These are phyloP conservation scores for Monodelphis domestica DNA, from an alignment of 2,797 vertebrate species.

Conservation along the genomic window DNA sequence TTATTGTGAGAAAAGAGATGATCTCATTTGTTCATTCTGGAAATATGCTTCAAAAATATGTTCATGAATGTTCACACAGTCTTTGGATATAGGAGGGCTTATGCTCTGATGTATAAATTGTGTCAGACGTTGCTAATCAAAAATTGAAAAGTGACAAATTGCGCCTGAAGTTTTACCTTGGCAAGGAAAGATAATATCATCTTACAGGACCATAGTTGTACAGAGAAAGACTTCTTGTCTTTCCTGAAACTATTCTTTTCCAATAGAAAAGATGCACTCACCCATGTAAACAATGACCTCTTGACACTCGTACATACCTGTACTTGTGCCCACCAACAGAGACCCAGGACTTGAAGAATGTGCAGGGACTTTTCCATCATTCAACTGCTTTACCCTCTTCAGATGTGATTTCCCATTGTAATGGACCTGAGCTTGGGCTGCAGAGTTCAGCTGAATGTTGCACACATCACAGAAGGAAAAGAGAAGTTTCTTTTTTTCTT, in stretches of 20 bases:
- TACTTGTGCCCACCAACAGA: conserved; percentile 73
- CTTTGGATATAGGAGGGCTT: neutral
- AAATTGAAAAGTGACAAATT: conserved; percentile 16
- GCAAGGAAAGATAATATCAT: neutral
- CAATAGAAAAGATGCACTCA: conserved; percentile 36
- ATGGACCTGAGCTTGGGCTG: conserved; percentile 91
- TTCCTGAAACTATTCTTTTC: conserved; percentile 40
- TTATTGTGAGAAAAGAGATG: conserved; percentile 39
- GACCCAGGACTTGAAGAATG: conserved; percentile 76
- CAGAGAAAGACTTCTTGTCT: neutral
- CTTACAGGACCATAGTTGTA: neutral
- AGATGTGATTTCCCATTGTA: conserved; percentile 93
- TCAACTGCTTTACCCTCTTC: conserved; percentile 90
- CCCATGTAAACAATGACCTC: neutral
- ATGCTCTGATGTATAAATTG: neutral
- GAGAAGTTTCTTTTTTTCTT: conserved; percentile 90
- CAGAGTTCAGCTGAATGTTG: conserved; percentile 92
- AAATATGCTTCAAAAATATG: conserved; percentile 58
- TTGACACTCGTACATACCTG: conserved; percentile 83
- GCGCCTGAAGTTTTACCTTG: conserved; percentile 31
- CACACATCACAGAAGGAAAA: conserved; percentile 92
- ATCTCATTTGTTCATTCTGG: conserved; percentile 63
- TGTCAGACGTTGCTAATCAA: neutral
- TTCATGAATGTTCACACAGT: conserved; percentile 5
- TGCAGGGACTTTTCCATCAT: conserved; percentile 86